Evolutionary conservation across 2,113 vertebrate genomes (phyloP), one percentile per base, ranked within the genome.

Genomic region (Cyprinodon variegatus): DNA sequence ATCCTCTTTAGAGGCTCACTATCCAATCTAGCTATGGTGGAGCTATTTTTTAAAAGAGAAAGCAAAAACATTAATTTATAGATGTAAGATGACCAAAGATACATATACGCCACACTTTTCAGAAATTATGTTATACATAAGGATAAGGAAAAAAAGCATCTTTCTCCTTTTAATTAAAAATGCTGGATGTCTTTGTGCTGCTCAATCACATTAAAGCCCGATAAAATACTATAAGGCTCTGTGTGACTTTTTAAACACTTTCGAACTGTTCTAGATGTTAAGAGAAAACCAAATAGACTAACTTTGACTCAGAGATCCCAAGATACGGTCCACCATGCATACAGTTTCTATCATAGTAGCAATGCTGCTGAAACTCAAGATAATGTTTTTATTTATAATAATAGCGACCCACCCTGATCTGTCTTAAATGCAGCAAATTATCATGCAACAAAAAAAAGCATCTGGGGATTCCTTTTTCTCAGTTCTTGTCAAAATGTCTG

Each of bases 391-490:
- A 59, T 68, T 50, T 10, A 68, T 20, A 14, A 5, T 4, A 3
- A 3, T 17, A 0, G 43, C 8, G 17, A 45, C 36, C 68, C 59
- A 59, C 66, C 22, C 74, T 22, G 39, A 11, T 65, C 36, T 9
- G 60, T 68, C 40, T 76, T 38, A 66, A 9, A 22, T 61, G 40
- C 59, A 68, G 4, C 2, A 74, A 4, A 1, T 1, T 3, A 7
- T 41, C 17, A 14, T 60, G 38, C n/a, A 70, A 53, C 60, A 36
- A 17, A 37, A 79, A 36, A 22, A 39, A 13, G 36, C 29, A 69
- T 65, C 75, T 69, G 68, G 72, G 67, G 63, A 57, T 77, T 78
- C 45, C 79, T 72, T 77, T 79, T 84, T 88, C 70, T 65, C 50
- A 65, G 57, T 45, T 76, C 77, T 84, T 87, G 38, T 46, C 59